Conservation (phyloP, 2,888 invertebrate genomes). For the Sussaba pulchella region DNA sequence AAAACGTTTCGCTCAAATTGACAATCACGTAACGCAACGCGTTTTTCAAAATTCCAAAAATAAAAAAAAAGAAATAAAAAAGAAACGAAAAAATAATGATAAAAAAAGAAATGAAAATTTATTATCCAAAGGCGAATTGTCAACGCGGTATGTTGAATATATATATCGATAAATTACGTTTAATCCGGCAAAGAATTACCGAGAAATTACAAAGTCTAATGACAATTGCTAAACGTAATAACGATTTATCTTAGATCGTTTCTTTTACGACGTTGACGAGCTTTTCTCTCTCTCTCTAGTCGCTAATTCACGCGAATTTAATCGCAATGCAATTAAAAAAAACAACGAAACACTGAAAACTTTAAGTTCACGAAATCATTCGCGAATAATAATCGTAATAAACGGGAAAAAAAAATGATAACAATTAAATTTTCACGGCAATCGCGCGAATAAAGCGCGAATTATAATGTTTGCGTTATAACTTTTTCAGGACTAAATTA, state of each 20-base stretch:
- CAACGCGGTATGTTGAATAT: background rate
- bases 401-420: conserved; percentile 4
- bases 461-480: conserved; percentile 26
- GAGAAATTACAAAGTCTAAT: background rate
- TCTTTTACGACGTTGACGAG: conserved; percentile 15
- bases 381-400: background rate
- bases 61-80: conserved; percentile 13
- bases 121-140: conserved; percentile 29
- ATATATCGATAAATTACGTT: conserved; percentile 32
- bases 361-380: conserved; percentile 6
- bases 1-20: conserved; percentile 59
- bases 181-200: conserved; percentile 22
- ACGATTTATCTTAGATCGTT: background rate
- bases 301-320: background rate
- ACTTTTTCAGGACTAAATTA: conserved; percentile 18
- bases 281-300: background rate
- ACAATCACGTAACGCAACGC: conserved; percentile 52
- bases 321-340: conserved; percentile 2
- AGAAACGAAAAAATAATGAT: background rate
- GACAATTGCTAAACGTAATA: conserved; percentile 11
- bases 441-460: conserved; percentile 50
- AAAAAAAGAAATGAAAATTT: conserved; percentile 10
- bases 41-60: background rate
- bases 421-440: conserved; percentile 2
- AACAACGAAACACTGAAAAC: background rate